Conservation (phyloP, 2,888 invertebrate species). For the Colletes collaris region DNA sequence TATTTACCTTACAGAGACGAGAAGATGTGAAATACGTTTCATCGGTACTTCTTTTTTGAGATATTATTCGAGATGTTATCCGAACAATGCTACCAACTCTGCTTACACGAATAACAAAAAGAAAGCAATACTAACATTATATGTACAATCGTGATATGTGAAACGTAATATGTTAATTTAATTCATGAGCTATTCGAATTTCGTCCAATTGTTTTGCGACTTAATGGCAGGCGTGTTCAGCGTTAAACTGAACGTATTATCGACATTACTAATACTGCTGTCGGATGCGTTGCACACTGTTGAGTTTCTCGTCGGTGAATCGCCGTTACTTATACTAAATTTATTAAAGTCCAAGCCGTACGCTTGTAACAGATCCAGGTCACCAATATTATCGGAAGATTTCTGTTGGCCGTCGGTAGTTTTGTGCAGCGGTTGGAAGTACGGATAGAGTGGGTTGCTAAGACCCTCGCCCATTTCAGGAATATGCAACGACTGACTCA, state of each 20-base stretch:
- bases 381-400: slow-evolving; percentile 81
- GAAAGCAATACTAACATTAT: slow-evolving; percentile 50
- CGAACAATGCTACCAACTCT: neutral
- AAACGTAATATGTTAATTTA: slow-evolving; percentile 22
- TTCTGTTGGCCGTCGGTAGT: slow-evolving; percentile 61
- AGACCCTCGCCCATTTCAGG: slow-evolving; percentile 80
- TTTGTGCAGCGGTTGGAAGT: slow-evolving; percentile 82
- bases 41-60: too few relatives aligned
- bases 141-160: slow-evolving; percentile 68
- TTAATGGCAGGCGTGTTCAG: slow-evolving; percentile 82
- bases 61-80: too few relatives aligned
- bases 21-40: too few relatives aligned
- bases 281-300: slow-evolving; percentile 68
- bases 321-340: slow-evolving; percentile 81
- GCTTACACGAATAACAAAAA: slow-evolving; percentile 41
- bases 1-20: too few relatives aligned
- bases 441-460: slow-evolving; percentile 84
- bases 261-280: slow-evolving; percentile 73
- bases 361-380: slow-evolving; percentile 88
- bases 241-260: slow-evolving; percentile 79
- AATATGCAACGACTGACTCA: slow-evolving; percentile 78
- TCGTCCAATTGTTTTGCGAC: slow-evolving; percentile 86
- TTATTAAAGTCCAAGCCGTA: slow-evolving; percentile 89
- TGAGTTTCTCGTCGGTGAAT: slow-evolving; percentile 67
- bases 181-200: slow-evolving; percentile 83